phyloP scores from a whole-genome alignment of 2,797 vertebrate species.

The Cossypha polioptera region DNA sequence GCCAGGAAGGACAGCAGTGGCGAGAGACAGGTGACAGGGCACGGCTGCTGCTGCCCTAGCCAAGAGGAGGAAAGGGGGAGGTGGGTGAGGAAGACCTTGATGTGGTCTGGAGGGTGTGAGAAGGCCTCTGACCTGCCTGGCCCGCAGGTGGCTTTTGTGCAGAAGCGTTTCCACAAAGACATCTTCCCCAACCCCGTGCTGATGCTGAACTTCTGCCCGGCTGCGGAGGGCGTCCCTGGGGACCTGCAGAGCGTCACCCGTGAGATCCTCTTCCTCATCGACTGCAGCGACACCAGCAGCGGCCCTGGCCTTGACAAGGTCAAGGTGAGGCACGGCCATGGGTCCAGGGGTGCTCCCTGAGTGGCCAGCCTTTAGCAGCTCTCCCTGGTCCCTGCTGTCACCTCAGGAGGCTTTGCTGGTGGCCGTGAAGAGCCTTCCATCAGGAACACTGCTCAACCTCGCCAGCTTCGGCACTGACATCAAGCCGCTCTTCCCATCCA shows the following conservation, averaged over 20 bases:
- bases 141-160: constrained; percentile 87
- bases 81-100: not conserved
- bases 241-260: constrained; percentile 86
- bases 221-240: constrained; percentile 71
- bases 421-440: constrained; percentile 90
- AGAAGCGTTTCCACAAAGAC: constrained; percentile 95
- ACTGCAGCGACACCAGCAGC: constrained; percentile 78
- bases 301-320: constrained; percentile 77
- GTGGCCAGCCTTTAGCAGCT: not conserved
- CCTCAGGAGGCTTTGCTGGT: constrained; percentile 89
- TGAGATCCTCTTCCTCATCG: constrained; percentile 90
- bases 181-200: constrained; percentile 90
- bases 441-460: constrained; percentile 87
- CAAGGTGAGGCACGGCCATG: constrained; percentile 72
- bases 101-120: fast-evolving
- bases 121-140: not conserved
- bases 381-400: not conserved
- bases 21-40: constrained; percentile 83
- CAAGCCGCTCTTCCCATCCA: constrained; percentile 86
- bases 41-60: fast-evolving
- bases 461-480: constrained; percentile 79
- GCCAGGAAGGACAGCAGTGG: constrained; percentile 83
- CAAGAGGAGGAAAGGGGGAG: not conserved
- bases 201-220: constrained; percentile 96
- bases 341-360: not conserved